phyloP scores from a whole-genome alignment of 35 echinoderm and acorn worm species.

The Chiridota heheva region DNA sequence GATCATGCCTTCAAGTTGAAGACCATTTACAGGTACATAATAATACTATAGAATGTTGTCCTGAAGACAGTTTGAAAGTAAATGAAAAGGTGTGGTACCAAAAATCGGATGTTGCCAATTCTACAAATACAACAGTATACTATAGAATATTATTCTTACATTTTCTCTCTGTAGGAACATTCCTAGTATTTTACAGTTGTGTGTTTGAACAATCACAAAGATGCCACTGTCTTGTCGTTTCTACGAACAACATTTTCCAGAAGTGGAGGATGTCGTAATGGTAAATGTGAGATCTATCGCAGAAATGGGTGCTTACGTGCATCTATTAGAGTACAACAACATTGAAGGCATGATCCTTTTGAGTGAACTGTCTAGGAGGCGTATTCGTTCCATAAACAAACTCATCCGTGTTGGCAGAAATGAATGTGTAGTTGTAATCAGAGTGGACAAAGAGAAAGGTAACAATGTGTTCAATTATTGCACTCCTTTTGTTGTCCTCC shows the following conservation, averaged over 20 bases:
- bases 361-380: constrained; percentile 89
- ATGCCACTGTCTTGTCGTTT: constrained; percentile 97
- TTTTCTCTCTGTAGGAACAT: no score
- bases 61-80: no score
- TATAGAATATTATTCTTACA: no score
- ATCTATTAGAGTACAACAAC: constrained; percentile 88
- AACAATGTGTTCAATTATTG: background rate
- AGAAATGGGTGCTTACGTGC: constrained; percentile 97
- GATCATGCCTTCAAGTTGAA: no score
- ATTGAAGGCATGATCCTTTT: constrained; percentile 99
- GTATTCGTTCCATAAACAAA: constrained; percentile 99
- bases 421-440: constrained; percentile 98
- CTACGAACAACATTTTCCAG: constrained; percentile 89
- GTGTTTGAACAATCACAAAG: no score
- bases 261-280: constrained; percentile 94
- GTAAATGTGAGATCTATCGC: constrained; percentile 94
- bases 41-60: no score
- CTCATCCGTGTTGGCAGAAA: constrained; percentile 91
- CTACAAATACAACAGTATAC: no score
- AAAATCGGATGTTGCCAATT: no score
- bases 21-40: no score
- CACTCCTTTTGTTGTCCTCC: background rate
- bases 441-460: constrained; percentile 99
- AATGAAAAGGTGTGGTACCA: no score
- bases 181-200: no score